Base-by-base conservation (phyloP, 2,888 invertebrate genomes). In the Tryphoninae sp. region DNA sequence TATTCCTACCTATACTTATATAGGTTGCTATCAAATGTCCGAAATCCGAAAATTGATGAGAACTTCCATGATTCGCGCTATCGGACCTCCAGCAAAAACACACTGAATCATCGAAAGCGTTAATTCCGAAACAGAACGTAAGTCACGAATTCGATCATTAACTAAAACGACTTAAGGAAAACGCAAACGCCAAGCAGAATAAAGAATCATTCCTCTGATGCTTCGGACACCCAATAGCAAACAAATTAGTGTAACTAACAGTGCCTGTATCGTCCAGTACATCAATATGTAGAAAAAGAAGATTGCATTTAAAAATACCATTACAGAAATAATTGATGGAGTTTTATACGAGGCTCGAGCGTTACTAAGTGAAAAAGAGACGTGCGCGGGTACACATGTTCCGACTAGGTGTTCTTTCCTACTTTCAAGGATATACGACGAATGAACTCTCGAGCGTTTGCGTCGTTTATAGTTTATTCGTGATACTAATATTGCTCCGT, bases 401-500 rank as follows among this genome's bases (percentile, higher is more conserved):
- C 22, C 40, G 22, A 51, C 26, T 64, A 23, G 40, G 16, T 11
- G 53, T 16, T 22, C 23, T 42, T 19, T 55, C 33, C 19, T 53
- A 45, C 45, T 55, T 8, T 19, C 7, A 53, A 53, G 2, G 53
- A 19, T 16, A 19, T 58, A 49, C 49, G 49, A 51, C 9, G 40
- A 33, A 55, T n/a, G 19, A 74, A 45, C 42, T 62, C 42, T 62
- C 62, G 16, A 62, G 33, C 40, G 42, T 33, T 33, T 33, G 33
- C 9, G 49, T 69, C 23, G 61, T n/a, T 61, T 53, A 51, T 69
- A 61, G 13, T 77, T 55, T 26, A 45, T 55, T 9, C 8, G 61
- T 53, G 16, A 62, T 67, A 22, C 16, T 26, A 49, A 62, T 73
- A 61, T 61, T 73, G 40, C 73, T 53, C 53, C 49, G 26, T 62